phyloP scores from a whole-genome alignment of 2,888 invertebrate genomes.

The Subacronicta megacephala region DNA sequence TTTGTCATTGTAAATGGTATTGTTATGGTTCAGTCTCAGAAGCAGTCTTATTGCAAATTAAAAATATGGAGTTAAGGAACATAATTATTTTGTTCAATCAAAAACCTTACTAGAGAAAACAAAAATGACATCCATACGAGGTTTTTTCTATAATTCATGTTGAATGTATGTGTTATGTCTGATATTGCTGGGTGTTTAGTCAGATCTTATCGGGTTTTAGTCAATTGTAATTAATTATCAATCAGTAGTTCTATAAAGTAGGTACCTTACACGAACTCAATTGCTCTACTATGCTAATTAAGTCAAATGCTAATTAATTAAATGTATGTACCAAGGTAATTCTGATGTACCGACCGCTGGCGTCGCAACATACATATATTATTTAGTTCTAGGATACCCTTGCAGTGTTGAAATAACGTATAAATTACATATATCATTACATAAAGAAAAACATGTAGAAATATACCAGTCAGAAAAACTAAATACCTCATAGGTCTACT shows the following conservation, averaged over 20 bases:
- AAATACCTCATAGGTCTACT: too few species aligned
- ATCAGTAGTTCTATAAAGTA: slow-evolving; percentile 17
- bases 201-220: background rate
- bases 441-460: background rate
- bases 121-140: too few species aligned
- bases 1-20: slow-evolving; percentile 2
- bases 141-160: too few species aligned
- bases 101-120: too few species aligned
- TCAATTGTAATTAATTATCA: slow-evolving; percentile 13
- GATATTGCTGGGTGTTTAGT: background rate
- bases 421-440: slow-evolving; percentile 15
- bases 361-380: slow-evolving; percentile 21
- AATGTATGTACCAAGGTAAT: slow-evolving; percentile 39
- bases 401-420: slow-evolving; percentile 44
- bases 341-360: slow-evolving; percentile 28
- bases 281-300: slow-evolving; percentile 35
- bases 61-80: too few species aligned
- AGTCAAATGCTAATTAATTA: slow-evolving; percentile 50
- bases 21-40: slow-evolving; percentile 1
- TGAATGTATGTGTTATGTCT: too few species aligned
- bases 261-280: slow-evolving; percentile 17
- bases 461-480: too few species aligned
- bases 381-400: slow-evolving; percentile 39
- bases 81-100: too few species aligned
- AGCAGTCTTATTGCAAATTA: background rate